phyloP scores from a whole-genome alignment of 2,888 invertebrate genomes.

The Ormyrus rosae region DNA sequence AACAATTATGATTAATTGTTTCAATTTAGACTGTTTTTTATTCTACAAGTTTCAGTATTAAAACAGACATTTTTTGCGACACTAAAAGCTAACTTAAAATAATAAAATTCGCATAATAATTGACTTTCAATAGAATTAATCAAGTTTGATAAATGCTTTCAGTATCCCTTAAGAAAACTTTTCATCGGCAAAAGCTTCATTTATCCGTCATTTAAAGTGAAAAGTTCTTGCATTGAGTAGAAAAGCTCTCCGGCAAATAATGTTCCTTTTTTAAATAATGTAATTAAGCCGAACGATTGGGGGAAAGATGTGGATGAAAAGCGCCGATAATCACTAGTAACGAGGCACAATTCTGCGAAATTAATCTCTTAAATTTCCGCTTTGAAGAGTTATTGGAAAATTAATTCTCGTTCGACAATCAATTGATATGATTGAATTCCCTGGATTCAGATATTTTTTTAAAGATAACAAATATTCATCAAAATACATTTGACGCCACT shows the following conservation, averaged over 20 bases:
- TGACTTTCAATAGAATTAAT: neutral
- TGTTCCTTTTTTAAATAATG: constrained; percentile 24
- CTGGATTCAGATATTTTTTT: neutral
- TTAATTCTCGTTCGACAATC: constrained; percentile 32
- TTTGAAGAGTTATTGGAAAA: constrained; percentile 27
- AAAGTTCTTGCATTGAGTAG: constrained; percentile 23
- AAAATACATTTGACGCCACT: no score
- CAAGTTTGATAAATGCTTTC: neutral
- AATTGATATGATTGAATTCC: constrained; percentile 45
- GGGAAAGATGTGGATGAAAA: constrained; percentile 17
- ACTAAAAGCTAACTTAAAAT: neutral
- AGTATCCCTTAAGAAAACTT: neutral
- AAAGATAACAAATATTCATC: no score
- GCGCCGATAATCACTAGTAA: constrained; percentile 41
- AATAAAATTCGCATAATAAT: neutral
- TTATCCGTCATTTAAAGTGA: constrained; percentile 15
- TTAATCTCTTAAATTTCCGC: constrained; percentile 36
- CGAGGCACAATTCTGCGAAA: constrained; percentile 28
- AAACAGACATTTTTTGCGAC: no score
- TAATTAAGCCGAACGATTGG: constrained; percentile 11
- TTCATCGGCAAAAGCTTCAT: constrained; percentile 4
- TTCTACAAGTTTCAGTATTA: no score
- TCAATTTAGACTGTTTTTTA: no score
- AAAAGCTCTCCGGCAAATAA: constrained; percentile 14
- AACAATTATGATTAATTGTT: no score